These are phyloP conservation scores for Nipponacmea schrenckii DNA, from an alignment of 2,888 invertebrate species.

Conservation along the genomic window DNA sequence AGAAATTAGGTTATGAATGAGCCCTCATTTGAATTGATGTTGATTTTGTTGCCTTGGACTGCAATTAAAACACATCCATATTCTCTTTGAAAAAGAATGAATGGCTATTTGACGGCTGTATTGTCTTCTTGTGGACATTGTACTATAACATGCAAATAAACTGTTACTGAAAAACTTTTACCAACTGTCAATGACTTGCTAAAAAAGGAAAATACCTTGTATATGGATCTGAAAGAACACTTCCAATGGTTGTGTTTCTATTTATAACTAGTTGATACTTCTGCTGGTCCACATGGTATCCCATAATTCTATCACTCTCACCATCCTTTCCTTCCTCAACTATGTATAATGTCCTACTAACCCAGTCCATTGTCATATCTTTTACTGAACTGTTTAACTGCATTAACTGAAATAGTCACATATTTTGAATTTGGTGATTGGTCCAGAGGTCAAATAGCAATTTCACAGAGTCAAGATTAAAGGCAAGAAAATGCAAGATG, in stretches of 20 bases:
- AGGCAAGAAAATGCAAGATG: neutral
- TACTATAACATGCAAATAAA: no score
- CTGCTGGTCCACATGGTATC: slow-evolving; percentile 57
- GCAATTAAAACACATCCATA: no score
- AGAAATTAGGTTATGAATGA: neutral
- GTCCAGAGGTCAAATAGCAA: neutral
- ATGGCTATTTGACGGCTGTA: no score
- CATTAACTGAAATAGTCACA: slow-evolving; percentile 40
- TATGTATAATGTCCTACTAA: slow-evolving; percentile 85
- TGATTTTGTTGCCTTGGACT: no score
- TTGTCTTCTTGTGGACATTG: no score
- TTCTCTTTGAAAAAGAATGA: no score
- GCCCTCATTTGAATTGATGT: neutral
- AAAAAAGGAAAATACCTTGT: slow-evolving; percentile 71
- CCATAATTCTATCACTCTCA: slow-evolving; percentile 66
- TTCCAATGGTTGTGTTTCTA: slow-evolving; percentile 71
- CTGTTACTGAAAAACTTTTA: no score
- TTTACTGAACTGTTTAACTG: slow-evolving; percentile 69
- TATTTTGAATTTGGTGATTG: no score
- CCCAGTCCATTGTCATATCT: slow-evolving; percentile 87
- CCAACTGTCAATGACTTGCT: no score
- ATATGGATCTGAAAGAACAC: slow-evolving; percentile 81
- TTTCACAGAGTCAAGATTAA: neutral
- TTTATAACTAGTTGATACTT: slow-evolving; percentile 42
- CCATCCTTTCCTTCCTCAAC: slow-evolving; percentile 73